Conservation (phyloP, 2,113 vertebrate species). For the Scomber scombrus region DNA sequence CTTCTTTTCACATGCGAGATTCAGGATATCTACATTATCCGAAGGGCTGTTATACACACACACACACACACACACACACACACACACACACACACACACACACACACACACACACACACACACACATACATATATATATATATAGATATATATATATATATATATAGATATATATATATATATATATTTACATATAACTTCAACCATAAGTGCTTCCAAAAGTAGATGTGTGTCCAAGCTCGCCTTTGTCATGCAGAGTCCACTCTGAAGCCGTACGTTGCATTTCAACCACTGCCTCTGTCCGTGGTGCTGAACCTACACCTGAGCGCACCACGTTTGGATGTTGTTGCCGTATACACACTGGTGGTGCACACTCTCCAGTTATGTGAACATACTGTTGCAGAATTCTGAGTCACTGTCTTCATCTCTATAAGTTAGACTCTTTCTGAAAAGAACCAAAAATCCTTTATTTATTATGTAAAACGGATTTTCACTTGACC, state of each 20-base stretch:
- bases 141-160: too few species aligned
- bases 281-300: constrained; percentile 25
- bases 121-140: too few species aligned
- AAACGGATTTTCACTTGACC: background rate
- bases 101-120: too few species aligned
- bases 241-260: background rate
- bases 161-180: too few species aligned
- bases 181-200: background rate
- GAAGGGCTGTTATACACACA: too few species aligned
- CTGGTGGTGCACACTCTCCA: background rate
- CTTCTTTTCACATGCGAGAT: constrained; percentile 2
- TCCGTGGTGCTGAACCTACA: constrained; percentile 48
- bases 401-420: background rate
- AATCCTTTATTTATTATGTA: too few species aligned
- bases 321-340: background rate
- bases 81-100: too few species aligned
- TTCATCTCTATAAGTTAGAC: too few species aligned
- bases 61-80: too few species aligned
- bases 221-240: background rate
- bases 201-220: background rate
- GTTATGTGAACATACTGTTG: background rate
- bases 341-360: background rate
- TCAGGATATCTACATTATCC: background rate
- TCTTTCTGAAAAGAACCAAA: too few species aligned
- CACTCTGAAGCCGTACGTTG: background rate